These are phyloP conservation scores for Drosophila nigricruria DNA, from an alignment of 2,888 invertebrate genomes.

Conservation along the genomic window DNA sequence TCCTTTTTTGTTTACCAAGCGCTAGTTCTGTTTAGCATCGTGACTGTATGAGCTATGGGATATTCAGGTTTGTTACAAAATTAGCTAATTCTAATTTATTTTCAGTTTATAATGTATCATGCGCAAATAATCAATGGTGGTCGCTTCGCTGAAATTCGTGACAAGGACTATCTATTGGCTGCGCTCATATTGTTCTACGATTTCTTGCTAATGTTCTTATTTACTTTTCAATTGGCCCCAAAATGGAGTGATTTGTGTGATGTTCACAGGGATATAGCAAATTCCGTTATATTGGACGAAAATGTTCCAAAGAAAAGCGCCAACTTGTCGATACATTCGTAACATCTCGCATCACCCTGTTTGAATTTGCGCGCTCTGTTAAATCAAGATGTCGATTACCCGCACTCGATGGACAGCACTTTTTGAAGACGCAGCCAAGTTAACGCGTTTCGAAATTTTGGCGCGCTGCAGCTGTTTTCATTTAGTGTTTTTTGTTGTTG, in stretches of 20 bases:
- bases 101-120: constrained; percentile 67
- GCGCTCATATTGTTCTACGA: constrained; percentile 57
- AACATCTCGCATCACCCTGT: not conserved
- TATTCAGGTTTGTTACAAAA: not conserved
- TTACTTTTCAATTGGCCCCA: constrained; percentile 45
- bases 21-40: constrained; percentile 45
- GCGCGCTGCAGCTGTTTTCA: constrained; percentile 52
- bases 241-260: constrained; percentile 62
- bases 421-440: constrained; percentile 25
- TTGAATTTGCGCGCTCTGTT: constrained; percentile 15
- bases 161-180: constrained; percentile 51
- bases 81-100: not conserved
- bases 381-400: not conserved
- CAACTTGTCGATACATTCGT: not conserved
- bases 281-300: too few species aligned
- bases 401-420: constrained; percentile 36
- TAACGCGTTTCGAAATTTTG: constrained; percentile 28
- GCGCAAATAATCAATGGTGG: constrained; percentile 68
- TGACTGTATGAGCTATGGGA: constrained; percentile 31
- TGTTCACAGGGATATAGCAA: not conserved
- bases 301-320: too few species aligned
- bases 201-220: constrained; percentile 58
- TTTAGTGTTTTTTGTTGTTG: constrained; percentile 30
- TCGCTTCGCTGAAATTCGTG: constrained; percentile 60
- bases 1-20: constrained; percentile 37